These are phyloP conservation scores for Irena cyanogastra DNA, from an alignment of 2,113 vertebrate species.

Conservation along the genomic window DNA sequence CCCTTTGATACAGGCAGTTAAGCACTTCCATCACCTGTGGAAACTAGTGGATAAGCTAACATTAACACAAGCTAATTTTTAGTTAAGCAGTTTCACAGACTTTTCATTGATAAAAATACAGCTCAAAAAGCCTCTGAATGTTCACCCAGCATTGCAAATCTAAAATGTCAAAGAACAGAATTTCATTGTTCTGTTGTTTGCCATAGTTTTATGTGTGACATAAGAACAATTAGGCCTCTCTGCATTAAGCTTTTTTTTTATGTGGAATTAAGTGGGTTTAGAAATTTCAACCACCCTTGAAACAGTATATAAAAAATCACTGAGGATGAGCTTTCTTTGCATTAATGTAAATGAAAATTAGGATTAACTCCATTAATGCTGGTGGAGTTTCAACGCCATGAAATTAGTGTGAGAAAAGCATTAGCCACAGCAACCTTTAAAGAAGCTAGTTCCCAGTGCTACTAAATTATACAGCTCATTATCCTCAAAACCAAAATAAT, in stretches of 20 bases:
- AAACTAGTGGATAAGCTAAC: constrained; percentile 9
- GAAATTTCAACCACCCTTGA: not conserved
- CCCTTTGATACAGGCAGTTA: constrained; percentile 16
- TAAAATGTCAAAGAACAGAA: constrained; percentile 34
- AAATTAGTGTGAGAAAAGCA: constrained; percentile 23
- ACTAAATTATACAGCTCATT: constrained; percentile 8
- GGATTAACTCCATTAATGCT: constrained; percentile 32
- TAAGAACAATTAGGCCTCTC: constrained; percentile 1
- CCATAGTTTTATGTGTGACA: not conserved
- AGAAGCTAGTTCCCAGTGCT: not conserved
- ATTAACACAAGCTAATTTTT: constrained; percentile 32
- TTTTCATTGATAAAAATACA: constrained; percentile 22
- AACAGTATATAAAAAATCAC: not conserved
- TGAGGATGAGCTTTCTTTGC: not conserved
- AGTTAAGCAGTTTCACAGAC: constrained; percentile 23
- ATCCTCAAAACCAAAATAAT: not conserved
- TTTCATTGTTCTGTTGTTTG: constrained; percentile 13
- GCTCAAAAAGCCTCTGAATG: constrained; percentile 31
- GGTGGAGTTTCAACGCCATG: not conserved
- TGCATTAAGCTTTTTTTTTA: not conserved
- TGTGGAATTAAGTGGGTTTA: not conserved
- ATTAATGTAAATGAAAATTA: not conserved
- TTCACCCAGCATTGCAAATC: not conserved
- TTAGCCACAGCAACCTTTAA: constrained; percentile 20
- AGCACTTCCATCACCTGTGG: not conserved